A percentile compares a stretch with the other conserved stretches of the same genome.
These are phyloP conservation scores for Erpetoichthys calabaricus DNA, from an alignment of 2,797 vertebrate genomes.

Conservation along the genomic window DNA sequence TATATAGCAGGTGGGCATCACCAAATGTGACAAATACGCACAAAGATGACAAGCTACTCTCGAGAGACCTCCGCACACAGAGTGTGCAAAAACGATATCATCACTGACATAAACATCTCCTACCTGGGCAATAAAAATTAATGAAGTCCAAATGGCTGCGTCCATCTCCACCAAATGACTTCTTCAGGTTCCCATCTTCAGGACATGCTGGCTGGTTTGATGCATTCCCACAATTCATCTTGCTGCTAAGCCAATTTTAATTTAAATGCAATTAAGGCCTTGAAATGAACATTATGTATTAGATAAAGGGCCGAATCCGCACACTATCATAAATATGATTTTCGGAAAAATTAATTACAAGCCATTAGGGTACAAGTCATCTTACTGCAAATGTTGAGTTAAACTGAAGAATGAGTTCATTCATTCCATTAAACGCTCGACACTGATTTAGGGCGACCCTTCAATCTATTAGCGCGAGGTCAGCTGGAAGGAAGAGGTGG, in stretches of 20 bases:
- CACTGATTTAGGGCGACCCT: conserved; percentile 62
- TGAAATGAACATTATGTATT: conserved; percentile 86
- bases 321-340: conserved; percentile 73
- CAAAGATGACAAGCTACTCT: too few relatives aligned
- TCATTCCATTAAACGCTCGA: conserved; percentile 73
- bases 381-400: conserved; percentile 71
- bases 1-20: too few relatives aligned
- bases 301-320: conserved; percentile 70
- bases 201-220: conserved; percentile 78
- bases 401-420: conserved; percentile 72
- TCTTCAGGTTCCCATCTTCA: conserved; percentile 72
- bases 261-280: conserved; percentile 85
- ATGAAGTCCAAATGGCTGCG: conserved; percentile 79
- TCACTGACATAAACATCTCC: conserved; percentile 47
- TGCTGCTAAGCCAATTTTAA: conserved; percentile 81
- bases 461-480: conserved; percentile 53
- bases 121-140: conserved; percentile 86
- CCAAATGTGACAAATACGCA: too few relatives aligned
- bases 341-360: conserved; percentile 83
- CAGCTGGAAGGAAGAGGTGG: conserved; percentile 34
- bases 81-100: too few relatives aligned
- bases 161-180: conserved; percentile 69
- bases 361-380: conserved; percentile 83
- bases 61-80: too few relatives aligned
- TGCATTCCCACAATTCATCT: conserved; percentile 77